Evolutionary conservation across 2,888 invertebrate species (phyloP).

Genomic region (Latheticus oryzae): DNA sequence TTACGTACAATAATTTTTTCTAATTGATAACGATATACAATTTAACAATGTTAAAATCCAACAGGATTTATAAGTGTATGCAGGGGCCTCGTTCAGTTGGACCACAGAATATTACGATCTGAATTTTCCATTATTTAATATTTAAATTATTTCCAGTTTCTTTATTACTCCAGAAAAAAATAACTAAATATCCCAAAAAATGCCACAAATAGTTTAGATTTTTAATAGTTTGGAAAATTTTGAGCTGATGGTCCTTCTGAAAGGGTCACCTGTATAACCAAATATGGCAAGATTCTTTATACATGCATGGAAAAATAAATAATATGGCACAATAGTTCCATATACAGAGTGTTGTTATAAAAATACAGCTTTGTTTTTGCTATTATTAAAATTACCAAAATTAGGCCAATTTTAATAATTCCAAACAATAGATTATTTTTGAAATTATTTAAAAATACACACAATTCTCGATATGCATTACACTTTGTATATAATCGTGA

Average conservation of each 20-base stretch:
- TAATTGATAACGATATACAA: constrained; percentile 46
- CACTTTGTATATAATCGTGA: constrained; percentile 38
- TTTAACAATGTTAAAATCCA: constrained; percentile 44
- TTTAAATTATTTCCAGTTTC: too few species aligned
- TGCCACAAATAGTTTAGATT: too few species aligned
- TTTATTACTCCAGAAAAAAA: too few species aligned
- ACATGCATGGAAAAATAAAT: constrained; percentile 47
- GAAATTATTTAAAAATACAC: constrained; percentile 35
- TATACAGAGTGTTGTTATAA: constrained; percentile 19
- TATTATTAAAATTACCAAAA: constrained; percentile 15
- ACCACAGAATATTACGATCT: too few species aligned
- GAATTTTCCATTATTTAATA: too few species aligned
- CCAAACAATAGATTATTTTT: too few species aligned
- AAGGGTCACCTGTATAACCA: too few species aligned
- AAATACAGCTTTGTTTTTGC: neutral
- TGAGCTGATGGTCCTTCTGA: too few species aligned
- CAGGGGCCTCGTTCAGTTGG: too few species aligned
- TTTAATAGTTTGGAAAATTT: too few species aligned
- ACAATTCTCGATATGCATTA: constrained; percentile 40
- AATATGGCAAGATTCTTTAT: constrained; percentile 50
- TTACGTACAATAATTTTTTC: constrained; percentile 50
- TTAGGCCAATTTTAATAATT: too few species aligned
- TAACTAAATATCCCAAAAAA: too few species aligned
- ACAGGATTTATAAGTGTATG: constrained; percentile 39
- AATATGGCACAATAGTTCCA: constrained; percentile 49